These are phyloP conservation scores for Chrysina gloriosa DNA, from an alignment of 2,888 invertebrate genomes.

Conservation along the genomic window DNA sequence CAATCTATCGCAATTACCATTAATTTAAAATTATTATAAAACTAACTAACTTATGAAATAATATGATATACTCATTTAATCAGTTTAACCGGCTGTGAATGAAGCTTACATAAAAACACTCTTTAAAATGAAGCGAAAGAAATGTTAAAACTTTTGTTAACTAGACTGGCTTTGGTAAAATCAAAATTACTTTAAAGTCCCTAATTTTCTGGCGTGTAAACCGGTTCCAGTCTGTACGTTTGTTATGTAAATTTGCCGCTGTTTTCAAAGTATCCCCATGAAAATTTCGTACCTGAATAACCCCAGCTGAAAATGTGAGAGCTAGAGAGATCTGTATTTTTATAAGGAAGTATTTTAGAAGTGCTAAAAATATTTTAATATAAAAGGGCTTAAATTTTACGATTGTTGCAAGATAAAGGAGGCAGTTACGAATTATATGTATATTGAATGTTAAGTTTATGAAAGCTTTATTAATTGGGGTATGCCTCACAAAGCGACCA, in stretches of 20 bases:
- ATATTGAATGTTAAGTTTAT: slow-evolving; percentile 27
- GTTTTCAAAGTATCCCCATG: neutral
- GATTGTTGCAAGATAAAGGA: slow-evolving; percentile 20
- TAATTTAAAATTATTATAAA: neutral
- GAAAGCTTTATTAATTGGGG: slow-evolving; percentile 42
- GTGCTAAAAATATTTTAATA: slow-evolving; percentile 22
- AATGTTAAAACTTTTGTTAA: slow-evolving; percentile 11
- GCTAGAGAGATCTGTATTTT: slow-evolving; percentile 30
- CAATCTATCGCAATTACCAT: neutral
- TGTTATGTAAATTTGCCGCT: neutral
- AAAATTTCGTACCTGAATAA: slow-evolving; percentile 37
- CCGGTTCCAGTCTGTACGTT: neutral
- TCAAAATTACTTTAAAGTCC: slow-evolving; percentile 12
- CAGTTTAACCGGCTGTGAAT: slow-evolving; percentile 9
- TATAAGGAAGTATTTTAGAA: slow-evolving; percentile 28
- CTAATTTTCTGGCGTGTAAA: neutral
- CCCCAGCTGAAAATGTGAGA: slow-evolving; percentile 26
- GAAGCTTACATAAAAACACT: neutral
- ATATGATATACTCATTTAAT: slow-evolving; percentile 7
- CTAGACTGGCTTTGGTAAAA: neutral
- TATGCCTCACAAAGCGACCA: slow-evolving; percentile 57
- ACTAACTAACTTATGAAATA: neutral
- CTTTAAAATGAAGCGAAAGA: slow-evolving; percentile 37
- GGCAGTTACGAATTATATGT: slow-evolving; percentile 3
- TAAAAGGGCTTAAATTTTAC: slow-evolving; percentile 17